A percentile compares a stretch with the other conserved stretches of the same genome.
Evolutionary conservation across 1,140 invertebrate genomes (phyloP).

Genomic region (Aradophagus sp.): DNA sequence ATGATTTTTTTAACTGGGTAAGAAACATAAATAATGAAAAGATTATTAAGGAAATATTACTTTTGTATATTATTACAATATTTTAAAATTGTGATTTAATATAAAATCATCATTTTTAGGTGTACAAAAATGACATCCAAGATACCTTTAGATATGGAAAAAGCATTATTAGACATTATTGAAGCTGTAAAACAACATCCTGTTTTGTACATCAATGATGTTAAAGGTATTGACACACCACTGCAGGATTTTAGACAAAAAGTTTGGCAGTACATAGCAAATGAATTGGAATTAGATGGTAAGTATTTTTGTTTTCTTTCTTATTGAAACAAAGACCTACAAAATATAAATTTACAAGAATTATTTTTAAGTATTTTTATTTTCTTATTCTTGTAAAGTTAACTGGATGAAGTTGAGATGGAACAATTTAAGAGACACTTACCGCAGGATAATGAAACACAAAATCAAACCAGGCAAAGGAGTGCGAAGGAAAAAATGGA

Average conservation of each 20-base stretch:
- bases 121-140: slow-evolving; percentile 54
- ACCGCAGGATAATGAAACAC: slow-evolving; percentile 68
- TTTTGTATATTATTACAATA: too few species aligned
- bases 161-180: slow-evolving; percentile 70
- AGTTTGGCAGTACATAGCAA: slow-evolving; percentile 70
- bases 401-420: slow-evolving; percentile 68
- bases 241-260: slow-evolving; percentile 71
- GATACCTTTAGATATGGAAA: slow-evolving; percentile 66
- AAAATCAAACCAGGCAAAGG: slow-evolving; percentile 69
- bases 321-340: not conserved
- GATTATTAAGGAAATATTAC: not conserved
- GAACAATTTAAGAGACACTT: slow-evolving; percentile 72
- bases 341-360: too few species aligned
- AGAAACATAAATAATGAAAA: not conserved
- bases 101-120: too few species aligned
- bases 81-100: too few species aligned
- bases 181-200: slow-evolving; percentile 71
- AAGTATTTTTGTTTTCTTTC: not conserved
- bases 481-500: slow-evolving; percentile 70
- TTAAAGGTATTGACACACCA: slow-evolving; percentile 65
- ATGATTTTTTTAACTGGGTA: not conserved
- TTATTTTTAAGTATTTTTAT: too few species aligned
- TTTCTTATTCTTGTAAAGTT: too few species aligned
- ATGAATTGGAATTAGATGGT: slow-evolving; percentile 70
- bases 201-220: slow-evolving; percentile 69